phyloP scores from a whole-genome alignment of 2,888 invertebrate species.

The Hermaeophaga mercurialis region DNA sequence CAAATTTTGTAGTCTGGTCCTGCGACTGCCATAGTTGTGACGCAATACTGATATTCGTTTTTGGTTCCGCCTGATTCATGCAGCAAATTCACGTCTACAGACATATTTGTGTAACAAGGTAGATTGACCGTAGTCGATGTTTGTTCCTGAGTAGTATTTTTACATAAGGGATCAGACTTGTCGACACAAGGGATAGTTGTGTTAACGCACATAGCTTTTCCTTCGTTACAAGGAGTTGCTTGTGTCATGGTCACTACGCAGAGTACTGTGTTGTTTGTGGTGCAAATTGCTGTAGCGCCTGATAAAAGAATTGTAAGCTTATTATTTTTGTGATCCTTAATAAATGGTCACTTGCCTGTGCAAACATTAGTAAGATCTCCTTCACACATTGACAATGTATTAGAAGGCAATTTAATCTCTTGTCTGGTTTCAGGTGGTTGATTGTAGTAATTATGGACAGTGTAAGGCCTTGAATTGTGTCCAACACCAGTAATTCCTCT shows the following conservation, averaged over 20 bases:
- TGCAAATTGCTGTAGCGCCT: conserved; percentile 50
- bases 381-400: conserved; percentile 49
- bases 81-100: conserved; percentile 46
- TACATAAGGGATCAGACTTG: conserved; percentile 44
- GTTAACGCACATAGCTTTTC: conserved; percentile 45
- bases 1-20: conserved; percentile 45
- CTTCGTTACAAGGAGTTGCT: conserved; percentile 46
- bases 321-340: background rate
- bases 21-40: conserved; percentile 52
- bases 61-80: conserved; percentile 33
- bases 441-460: conserved; percentile 53
- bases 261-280: conserved; percentile 49
- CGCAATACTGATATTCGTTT: conserved; percentile 46
- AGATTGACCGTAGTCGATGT: conserved; percentile 44
- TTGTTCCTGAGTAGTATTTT: conserved; percentile 41
- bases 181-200: conserved; percentile 46
- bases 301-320: conserved; percentile 8
- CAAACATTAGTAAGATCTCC: conserved; percentile 50
- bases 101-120: conserved; percentile 52
- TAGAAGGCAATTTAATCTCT: conserved; percentile 50
- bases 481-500: conserved; percentile 28
- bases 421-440: conserved; percentile 46
- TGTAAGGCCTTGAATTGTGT: conserved; percentile 41
- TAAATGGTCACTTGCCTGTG: conserved; percentile 40
- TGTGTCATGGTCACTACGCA: conserved; percentile 49